These are phyloP conservation scores for Brachyrhaphis roseni DNA, from an alignment of 2,797 vertebrate species.

Conservation along the genomic window DNA sequence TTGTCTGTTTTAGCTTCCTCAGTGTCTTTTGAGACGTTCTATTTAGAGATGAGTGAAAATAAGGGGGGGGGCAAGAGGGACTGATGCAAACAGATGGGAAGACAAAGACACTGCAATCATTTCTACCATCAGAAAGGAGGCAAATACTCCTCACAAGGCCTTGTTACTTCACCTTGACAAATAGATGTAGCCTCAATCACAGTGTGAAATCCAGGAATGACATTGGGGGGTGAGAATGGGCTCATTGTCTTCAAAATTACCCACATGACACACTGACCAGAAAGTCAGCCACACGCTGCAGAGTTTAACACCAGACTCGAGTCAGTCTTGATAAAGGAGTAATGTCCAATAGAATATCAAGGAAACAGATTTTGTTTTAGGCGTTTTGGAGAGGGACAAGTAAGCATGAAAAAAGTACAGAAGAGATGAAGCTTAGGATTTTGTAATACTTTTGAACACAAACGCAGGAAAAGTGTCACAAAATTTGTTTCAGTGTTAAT, in stretches of 20 bases:
- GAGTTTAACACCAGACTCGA: not conserved
- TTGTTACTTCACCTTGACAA: conserved; percentile 46
- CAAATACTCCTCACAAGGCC: conserved; percentile 55
- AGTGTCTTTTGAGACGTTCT: conserved; percentile 50
- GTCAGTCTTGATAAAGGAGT: not conserved
- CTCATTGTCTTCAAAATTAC: conserved; percentile 3
- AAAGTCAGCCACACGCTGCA: not conserved
- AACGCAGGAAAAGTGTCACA: not conserved
- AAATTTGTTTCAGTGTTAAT: not conserved
- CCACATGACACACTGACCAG: not conserved
- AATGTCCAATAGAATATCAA: not conserved
- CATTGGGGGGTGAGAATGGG: conserved; percentile 14
- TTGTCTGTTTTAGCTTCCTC: conserved; percentile 29
- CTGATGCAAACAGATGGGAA: conserved; percentile 42
- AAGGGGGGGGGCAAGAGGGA: conserved; percentile 8
- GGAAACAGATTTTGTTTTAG: not conserved
- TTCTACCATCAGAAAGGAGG: conserved; percentile 36
- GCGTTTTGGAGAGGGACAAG: not conserved
- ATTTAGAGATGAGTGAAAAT: conserved; percentile 17
- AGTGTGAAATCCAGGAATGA: conserved; percentile 22
- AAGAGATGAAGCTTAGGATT: not conserved
- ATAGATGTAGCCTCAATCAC: conserved; percentile 26
- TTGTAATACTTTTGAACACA: not conserved
- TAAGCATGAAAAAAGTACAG: not conserved
- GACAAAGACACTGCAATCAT: conserved; percentile 40